Evolutionary conservation across 2,888 invertebrate species (phyloP).

Genomic region (Eupithecia abbreviata): DNA sequence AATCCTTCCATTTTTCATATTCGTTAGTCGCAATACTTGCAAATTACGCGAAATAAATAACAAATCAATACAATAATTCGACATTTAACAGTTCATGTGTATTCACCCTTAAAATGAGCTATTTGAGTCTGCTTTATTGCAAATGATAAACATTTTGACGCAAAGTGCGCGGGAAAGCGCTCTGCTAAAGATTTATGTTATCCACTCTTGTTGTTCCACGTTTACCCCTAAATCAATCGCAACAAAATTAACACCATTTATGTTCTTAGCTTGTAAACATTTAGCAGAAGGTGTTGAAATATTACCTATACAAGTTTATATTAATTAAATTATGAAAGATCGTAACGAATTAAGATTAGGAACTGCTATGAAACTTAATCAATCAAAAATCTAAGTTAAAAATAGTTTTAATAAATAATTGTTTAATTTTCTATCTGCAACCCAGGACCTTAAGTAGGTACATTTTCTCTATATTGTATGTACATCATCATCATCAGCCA

Average conservation of each 20-base stretch:
- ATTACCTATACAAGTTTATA: background rate
- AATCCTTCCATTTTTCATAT: background rate
- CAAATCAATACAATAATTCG: background rate
- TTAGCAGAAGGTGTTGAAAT: background rate
- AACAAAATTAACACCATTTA: conserved; percentile 37
- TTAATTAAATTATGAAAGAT: too few relatives aligned
- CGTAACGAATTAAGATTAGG: too few relatives aligned
- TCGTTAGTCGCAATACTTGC: background rate
- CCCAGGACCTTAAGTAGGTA: too few relatives aligned
- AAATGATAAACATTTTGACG: conserved; percentile 15
- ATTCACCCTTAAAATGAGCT: background rate
- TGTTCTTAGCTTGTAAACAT: conserved; percentile 1
- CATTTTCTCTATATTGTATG: too few relatives aligned
- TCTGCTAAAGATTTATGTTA: conserved; percentile 33
- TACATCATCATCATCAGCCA: too few relatives aligned
- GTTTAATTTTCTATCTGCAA: too few relatives aligned
- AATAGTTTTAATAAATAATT: too few relatives aligned
- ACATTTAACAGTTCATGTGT: background rate
- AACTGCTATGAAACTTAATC: too few relatives aligned
- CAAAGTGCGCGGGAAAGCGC: conserved; percentile 5
- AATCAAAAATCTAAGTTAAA: too few relatives aligned
- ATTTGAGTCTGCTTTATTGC: conserved; percentile 6
- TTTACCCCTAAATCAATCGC: conserved; percentile 43
- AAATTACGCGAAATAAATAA: background rate
- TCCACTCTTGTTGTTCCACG: conserved; percentile 27